Evolutionary conservation across 2,797 vertebrate species (phyloP).

Genomic region (Lacerta bilineata): DNA sequence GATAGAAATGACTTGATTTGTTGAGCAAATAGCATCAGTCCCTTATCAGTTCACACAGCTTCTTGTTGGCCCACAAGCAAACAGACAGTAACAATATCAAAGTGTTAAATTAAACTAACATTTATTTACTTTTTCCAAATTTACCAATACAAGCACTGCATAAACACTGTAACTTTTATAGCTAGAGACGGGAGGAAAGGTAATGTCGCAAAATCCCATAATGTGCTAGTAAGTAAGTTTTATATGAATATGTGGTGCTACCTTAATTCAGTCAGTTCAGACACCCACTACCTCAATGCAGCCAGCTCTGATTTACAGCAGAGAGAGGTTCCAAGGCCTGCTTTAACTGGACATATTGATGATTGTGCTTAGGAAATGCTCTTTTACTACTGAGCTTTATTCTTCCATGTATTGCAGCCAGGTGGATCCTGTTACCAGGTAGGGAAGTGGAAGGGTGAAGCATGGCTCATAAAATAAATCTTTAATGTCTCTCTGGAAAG

Average conservation of each 20-base stretch:
- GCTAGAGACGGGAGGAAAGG: background rate
- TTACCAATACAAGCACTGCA: background rate
- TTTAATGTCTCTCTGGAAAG: background rate
- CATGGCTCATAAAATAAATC: background rate
- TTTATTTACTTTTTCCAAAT: background rate
- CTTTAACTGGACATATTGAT: background rate
- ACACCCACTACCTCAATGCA: background rate
- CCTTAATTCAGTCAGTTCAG: background rate
- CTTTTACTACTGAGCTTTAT: background rate
- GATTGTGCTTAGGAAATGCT: background rate
- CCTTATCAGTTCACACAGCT: background rate
- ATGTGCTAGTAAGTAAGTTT: background rate
- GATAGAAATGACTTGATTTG: background rate
- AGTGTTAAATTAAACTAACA: background rate
- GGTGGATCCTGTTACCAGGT: background rate
- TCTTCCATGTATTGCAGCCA: background rate
- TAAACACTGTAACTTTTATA: background rate
- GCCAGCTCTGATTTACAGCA: background rate
- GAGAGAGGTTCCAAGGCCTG: background rate
- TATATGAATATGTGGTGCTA: background rate
- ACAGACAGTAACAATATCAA: background rate
- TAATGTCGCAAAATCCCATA: background rate
- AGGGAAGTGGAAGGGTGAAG: background rate
- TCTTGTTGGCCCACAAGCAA: background rate
- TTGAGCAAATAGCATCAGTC: background rate